Evolutionary conservation across 2,888 invertebrate species (phyloP), one percentile per base, ranked within the genome.

Genomic region (Zeuzera pyrina): DNA sequence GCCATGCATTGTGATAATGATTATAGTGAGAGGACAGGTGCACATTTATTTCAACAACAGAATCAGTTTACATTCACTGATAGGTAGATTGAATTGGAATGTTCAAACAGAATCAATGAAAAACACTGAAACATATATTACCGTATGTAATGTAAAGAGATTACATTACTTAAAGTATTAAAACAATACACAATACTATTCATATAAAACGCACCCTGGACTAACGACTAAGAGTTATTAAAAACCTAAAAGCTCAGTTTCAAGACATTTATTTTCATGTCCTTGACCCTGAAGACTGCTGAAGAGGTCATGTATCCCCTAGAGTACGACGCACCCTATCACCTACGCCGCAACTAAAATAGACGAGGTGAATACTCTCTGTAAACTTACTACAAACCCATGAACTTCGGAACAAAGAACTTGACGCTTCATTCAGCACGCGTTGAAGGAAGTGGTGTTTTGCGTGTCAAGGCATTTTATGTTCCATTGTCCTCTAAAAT

Each of bases 301-400:
- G 34, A 34, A 36, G 43, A 52, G 50, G 52, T 47, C 51, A 45
- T 30, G 38, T 38, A 39, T 49, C 47, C 45, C 33, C 42, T 49
- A 55, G 61, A 65, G 76, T 62, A 48, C 76, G 58, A 51, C 66
- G 74, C 67, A 72, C 74, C 68, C 69, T 57, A 53, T 58, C 66
- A 62, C 69, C 71, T 62, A 73, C 73, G 66, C 66, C 40, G 57
- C 42, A 43, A 62, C 68, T 62, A 57, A 78, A 78, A 78, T 78
- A 78, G 74, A 71, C 47, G 63, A 72, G 73, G 70, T 76, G 57
- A 70, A 60, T 57, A 73, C 58, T 54, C 70, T 52, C 48, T 12
- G 21, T 14, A 30, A 40, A 43, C 42, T 41, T 52, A 45, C 43
- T 52, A 50, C 45, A 43, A 46, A 43, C 38, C 45, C 47, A 47